Evolutionary conservation across 2,888 invertebrate species (phyloP), one percentile per base, ranked within the genome.

Genomic region (Trilocha varians): DNA sequence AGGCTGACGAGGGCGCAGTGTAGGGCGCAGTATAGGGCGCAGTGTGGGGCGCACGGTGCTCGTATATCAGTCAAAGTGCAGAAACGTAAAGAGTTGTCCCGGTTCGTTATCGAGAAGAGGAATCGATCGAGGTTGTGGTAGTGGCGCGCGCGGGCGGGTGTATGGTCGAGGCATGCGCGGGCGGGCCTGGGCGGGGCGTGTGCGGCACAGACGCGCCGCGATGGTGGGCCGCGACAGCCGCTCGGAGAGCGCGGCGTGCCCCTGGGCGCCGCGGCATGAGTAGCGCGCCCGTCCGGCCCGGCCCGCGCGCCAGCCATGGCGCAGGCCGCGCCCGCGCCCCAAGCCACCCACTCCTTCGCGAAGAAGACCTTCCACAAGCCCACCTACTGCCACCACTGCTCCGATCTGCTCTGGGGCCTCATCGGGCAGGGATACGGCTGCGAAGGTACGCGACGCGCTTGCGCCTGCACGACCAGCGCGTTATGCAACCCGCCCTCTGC

Each of bases 351-450:
- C 91, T 96, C 94, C 91, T 99, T 99, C 92, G 93, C 93, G 88
- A 99, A 98, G 93, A 99, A 98, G 90, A 98, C 98, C 88, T 99
- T 99, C 91, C 99, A 99, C 90, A 98, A 98, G 91, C 99, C 98
- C 84, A 97, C 98, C 73, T 98, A 98, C 90, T 99, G 99, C 90
- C 99, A 99, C 90, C 98, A 98, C 90, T 99, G 99, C 91, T 97
- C 98, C 85, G 99, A 99, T 88, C 94, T 98, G 91, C 93, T 99
- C 77, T 99, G 99, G 99, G 98, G 99, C 84, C 93, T 99, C 88
- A 97, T 99, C 85, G 97, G 98, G 87, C 98, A 98, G 89, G 99
- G 99, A 88, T 98, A 95, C 90, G 96, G 97, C 84, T 99, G 99
- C 91, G 99, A 99, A 95, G 98, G 99, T 99, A 88, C 87, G 88